Evolutionary conservation across 2,888 invertebrate genomes (phyloP).

Genomic region (Anagyrus pseudococci): DNA sequence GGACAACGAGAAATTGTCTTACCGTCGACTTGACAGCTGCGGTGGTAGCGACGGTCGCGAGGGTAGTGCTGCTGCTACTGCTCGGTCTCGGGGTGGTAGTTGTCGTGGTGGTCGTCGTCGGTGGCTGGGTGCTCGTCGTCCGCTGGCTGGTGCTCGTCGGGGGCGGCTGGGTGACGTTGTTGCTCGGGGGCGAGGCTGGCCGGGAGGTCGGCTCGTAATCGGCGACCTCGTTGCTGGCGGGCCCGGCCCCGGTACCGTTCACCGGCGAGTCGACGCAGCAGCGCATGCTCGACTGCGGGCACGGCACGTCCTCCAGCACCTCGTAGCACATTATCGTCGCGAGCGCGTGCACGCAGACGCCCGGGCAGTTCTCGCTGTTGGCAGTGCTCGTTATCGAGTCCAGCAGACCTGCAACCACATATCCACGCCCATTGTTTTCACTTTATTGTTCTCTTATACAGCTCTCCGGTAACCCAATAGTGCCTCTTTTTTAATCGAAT

Average conservation of each 20-base stretch:
- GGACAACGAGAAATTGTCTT: too few relatives aligned
- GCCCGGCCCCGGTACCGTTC: slow-evolving; percentile 61
- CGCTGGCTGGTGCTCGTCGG: slow-evolving; percentile 8
- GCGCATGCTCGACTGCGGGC: slow-evolving; percentile 82
- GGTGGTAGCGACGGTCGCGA: slow-evolving; percentile 1
- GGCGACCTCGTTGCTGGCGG: slow-evolving; percentile 48
- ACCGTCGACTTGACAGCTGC: too few relatives aligned
- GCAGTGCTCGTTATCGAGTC: slow-evolving; percentile 86
- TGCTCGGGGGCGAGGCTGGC: slow-evolving; percentile 14
- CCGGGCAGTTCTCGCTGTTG: slow-evolving; percentile 86
- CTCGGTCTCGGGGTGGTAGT: background rate
- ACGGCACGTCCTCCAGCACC: slow-evolving; percentile 81
- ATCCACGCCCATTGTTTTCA: background rate
- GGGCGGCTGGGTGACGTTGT: slow-evolving; percentile 10
- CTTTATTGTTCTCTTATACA: background rate
- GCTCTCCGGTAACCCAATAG: background rate
- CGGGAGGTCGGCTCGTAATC: slow-evolving; percentile 38
- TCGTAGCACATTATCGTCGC: slow-evolving; percentile 87
- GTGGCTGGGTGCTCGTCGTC: background rate
- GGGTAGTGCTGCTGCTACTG: background rate
- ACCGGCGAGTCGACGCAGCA: slow-evolving; percentile 83
- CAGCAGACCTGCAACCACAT: slow-evolving; percentile 71
- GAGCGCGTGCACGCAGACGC: slow-evolving; percentile 85
- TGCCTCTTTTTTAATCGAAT: too few relatives aligned
- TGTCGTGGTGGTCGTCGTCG: background rate